Evolutionary conservation across 2,888 invertebrate genomes (phyloP).

Genomic region (Sthenelais limicola): DNA sequence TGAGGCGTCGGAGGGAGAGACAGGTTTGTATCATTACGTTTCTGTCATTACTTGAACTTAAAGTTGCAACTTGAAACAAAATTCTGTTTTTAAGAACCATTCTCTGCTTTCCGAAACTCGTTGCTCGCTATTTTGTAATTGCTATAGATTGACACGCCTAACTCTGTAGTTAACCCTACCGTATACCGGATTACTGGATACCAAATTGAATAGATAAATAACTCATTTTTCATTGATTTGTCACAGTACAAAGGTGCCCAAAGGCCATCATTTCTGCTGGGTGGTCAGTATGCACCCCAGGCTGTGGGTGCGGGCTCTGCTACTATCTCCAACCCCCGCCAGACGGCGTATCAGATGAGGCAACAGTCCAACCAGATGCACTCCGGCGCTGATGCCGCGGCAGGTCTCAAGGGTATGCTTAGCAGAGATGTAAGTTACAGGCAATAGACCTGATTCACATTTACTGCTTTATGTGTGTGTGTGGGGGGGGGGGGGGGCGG

Average conservation of each 20-base stretch:
- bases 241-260: slow-evolving; percentile 28
- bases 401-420: slow-evolving; percentile 75
- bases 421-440: neutral
- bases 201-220: too few relatives aligned
- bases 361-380: slow-evolving; percentile 67
- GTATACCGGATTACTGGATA: too few relatives aligned
- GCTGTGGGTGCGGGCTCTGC: slow-evolving; percentile 70
- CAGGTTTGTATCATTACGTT: slow-evolving; percentile 66
- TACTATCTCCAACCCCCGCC: slow-evolving; percentile 80
- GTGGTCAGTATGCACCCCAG: slow-evolving; percentile 83
- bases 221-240: too few relatives aligned
- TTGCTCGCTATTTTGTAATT: too few relatives aligned
- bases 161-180: too few relatives aligned
- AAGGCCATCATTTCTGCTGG: slow-evolving; percentile 69
- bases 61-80: neutral
- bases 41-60: neutral
- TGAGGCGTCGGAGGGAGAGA: slow-evolving; percentile 76
- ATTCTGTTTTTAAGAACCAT: neutral
- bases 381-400: slow-evolving; percentile 64
- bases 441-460: too few relatives aligned
- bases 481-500: too few relatives aligned
- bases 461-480: too few relatives aligned
- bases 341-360: slow-evolving; percentile 84
- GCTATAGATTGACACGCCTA: too few relatives aligned
- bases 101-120: too few relatives aligned